Evolutionary conservation across 2,797 vertebrate genomes (phyloP), one percentile per base, ranked within the genome.

Genomic region (Acanthopagrus latus): DNA sequence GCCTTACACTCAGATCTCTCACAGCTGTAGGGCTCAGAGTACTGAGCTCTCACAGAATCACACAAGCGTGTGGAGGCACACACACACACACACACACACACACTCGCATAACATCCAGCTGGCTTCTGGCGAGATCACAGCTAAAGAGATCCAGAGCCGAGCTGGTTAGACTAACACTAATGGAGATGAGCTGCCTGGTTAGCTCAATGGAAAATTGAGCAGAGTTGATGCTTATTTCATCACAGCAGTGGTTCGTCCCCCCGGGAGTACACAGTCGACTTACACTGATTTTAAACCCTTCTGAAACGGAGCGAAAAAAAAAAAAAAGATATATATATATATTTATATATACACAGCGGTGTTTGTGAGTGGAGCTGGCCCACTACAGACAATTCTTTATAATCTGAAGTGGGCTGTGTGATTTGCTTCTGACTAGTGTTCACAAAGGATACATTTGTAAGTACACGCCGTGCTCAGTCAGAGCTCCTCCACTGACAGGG

Each of bases 101-200:
- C 74, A 84, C 71, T 73, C 63, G 80, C 21, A 81, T 5, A 83
- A 85, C 78, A 83, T 84, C 81, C 90, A 88, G 85, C 88, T 90
- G 90, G 86, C 89, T 93, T 81, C 84, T 85, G 88, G 86, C 74
- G 77, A 88, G 91, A 92, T 93, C 91, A 90, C 87, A 89, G 89
- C 89, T 86, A 83, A 89, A 89, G 83, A 92, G 88, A 94, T 86
- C 81, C 89, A 91, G 79, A 91, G 86, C 57, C 27, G 81, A 75
- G 89, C 86, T 91, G 86, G 91, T 93, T 92, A 94, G 87, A 88
- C 85, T 86, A 90, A 91, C 86, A 78, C 88, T 91, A 94, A 93
- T 93, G 90, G 90, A 90, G 92, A 93, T 91, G 92, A 92, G 88
- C 92, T 93, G 91, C 91, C 90, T 92, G 90, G 92, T 93, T 92